These are phyloP conservation scores for Petrocephalus zakoni DNA, from an alignment of 2,113 vertebrate species.

Conservation along the genomic window DNA sequence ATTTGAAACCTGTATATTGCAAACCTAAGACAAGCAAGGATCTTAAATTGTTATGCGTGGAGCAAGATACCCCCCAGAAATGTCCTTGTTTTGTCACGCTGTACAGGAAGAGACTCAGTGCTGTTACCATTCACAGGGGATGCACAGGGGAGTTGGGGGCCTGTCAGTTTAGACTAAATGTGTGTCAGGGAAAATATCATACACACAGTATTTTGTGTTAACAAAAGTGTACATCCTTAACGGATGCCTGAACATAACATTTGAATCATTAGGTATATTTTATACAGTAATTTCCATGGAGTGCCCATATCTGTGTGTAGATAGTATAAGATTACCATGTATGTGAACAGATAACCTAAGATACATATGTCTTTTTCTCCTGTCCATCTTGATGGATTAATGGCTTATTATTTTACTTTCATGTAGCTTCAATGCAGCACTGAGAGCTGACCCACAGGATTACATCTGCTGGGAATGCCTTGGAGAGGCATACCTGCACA, in stretches of 20 bases:
- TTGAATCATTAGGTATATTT: neutral
- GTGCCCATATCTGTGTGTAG: neutral
- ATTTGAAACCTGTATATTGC: neutral
- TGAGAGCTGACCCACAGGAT: constrained; percentile 90
- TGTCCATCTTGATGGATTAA: neutral
- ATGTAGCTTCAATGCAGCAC: constrained; percentile 84
- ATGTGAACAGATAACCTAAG: neutral
- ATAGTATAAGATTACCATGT: neutral
- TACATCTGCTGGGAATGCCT: constrained; percentile 92
- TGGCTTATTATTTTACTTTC: constrained; percentile 10
- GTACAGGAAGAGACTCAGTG: neutral
- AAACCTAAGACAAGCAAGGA: neutral
- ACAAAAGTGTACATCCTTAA: neutral
- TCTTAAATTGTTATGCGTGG: neutral
- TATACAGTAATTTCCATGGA: neutral
- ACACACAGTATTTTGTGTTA: neutral
- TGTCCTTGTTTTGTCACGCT: neutral
- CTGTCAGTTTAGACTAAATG: neutral
- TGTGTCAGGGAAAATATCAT: neutral
- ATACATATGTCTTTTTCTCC: neutral
- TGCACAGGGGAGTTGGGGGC: neutral
- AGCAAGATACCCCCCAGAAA: neutral
- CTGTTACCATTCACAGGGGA: neutral
- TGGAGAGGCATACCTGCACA: constrained; percentile 87
- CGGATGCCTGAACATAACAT: neutral